phyloP scores from a whole-genome alignment of 2,888 invertebrate species.

The Caprella mutica region DNA sequence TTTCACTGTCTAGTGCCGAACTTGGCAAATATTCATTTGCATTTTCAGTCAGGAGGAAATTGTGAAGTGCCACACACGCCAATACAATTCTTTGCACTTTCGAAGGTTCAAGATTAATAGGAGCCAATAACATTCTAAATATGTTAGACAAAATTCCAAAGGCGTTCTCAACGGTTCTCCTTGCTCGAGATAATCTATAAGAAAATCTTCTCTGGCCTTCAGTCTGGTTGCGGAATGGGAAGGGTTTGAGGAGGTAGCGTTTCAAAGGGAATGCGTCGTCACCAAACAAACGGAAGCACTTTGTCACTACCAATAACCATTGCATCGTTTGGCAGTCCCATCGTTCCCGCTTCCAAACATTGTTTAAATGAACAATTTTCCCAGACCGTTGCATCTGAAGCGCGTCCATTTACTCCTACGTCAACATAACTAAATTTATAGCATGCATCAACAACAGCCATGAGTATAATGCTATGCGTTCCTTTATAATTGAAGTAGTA shows the following conservation, averaged over 20 bases:
- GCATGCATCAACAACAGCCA: background rate
- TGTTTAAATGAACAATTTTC: background rate
- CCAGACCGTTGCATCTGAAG: conserved; percentile 14
- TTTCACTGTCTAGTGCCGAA: background rate
- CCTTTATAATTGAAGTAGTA: conserved; percentile 1
- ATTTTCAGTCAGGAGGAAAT: background rate
- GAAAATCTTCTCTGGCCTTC: conserved; percentile 12
- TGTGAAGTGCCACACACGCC: background rate
- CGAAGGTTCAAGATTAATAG: background rate
- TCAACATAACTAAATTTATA: conserved; percentile 7
- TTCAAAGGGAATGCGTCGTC: conserved; percentile 18
- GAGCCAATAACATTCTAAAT: conserved; percentile 10
- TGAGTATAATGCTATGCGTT: background rate
- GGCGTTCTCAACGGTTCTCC: conserved; percentile 15
- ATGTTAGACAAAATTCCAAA: conserved; percentile 21
- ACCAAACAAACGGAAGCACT: conserved; percentile 9
- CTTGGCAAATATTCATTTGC: background rate
- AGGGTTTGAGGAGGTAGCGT: conserved; percentile 12
- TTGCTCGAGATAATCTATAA: conserved; percentile 17
- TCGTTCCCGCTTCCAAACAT: background rate
- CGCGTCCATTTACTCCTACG: conserved; percentile 15
- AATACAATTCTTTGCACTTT: background rate
- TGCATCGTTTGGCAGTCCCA: conserved; percentile 7
- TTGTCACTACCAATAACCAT: conserved; percentile 1
- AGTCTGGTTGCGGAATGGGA: background rate